Evolutionary conservation across 2,797 vertebrate species (phyloP).

Genomic region (Mallotus villosus): DNA sequence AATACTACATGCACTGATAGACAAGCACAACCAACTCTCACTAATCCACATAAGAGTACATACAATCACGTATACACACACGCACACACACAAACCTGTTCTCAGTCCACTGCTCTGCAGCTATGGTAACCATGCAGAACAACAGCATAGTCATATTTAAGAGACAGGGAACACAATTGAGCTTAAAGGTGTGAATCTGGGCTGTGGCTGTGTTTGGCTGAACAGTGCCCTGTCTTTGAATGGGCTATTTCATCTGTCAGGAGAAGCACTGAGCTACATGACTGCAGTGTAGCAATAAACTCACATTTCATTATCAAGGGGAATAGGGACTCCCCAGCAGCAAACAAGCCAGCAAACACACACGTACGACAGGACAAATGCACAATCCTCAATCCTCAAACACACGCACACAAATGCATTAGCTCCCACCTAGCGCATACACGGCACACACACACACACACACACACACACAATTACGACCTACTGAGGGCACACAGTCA

Average conservation of each 20-base stretch:
- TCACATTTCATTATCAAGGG: conserved; percentile 27
- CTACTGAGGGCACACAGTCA: background rate
- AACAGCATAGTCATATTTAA: no score
- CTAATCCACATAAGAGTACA: background rate
- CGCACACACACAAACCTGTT: background rate
- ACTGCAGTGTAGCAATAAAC: conserved; percentile 16
- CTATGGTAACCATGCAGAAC: no score
- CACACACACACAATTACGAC: background rate
- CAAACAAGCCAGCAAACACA: background rate
- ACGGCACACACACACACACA: background rate
- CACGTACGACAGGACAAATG: background rate
- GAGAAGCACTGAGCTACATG: conserved; percentile 28
- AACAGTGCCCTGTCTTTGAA: conserved; percentile 22
- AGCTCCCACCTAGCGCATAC: no score
- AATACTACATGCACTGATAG: background rate
- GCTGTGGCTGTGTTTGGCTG: conserved; percentile 17
- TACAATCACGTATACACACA: background rate
- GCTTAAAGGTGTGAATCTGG: conserved; percentile 43
- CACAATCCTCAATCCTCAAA: no score
- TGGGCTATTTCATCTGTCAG: conserved; percentile 44
- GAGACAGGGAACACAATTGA: conserved; percentile 31
- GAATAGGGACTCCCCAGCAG: background rate
- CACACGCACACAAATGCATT: background rate
- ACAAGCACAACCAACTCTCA: background rate
- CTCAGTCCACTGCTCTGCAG: no score